Evolutionary conservation across 2,888 invertebrate species (phyloP).

Genomic region (Graphium colonna): DNA sequence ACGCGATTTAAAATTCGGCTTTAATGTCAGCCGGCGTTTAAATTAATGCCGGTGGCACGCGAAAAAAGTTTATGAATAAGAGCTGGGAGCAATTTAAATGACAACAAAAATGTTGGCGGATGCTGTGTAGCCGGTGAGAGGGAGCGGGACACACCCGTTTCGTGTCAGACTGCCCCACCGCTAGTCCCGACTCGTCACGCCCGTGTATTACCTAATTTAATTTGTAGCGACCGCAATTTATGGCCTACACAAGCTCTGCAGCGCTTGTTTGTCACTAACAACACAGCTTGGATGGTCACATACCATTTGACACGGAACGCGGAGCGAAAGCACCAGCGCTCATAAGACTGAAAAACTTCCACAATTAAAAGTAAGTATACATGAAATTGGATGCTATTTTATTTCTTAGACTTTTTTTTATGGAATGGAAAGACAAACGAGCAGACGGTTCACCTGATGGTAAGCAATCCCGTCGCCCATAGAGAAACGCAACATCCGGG

Average conservation of each 20-base stretch:
- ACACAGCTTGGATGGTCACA: conserved; percentile 33
- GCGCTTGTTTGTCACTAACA: conserved; percentile 57
- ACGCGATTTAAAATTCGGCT: conserved; percentile 7
- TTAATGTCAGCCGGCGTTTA: conserved; percentile 9
- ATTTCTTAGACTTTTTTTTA: too few relatives aligned
- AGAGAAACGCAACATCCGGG: too few relatives aligned
- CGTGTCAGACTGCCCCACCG: conserved; percentile 65
- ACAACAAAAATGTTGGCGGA: conserved; percentile 40
- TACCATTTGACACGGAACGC: conserved; percentile 31
- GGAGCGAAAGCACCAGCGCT: neutral
- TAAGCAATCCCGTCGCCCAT: too few relatives aligned
- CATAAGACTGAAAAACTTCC: conserved; percentile 10
- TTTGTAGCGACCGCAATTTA: conserved; percentile 76
- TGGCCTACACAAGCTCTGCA: conserved; percentile 65
- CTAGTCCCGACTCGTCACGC: conserved; percentile 71
- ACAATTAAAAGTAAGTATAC: conserved; percentile 33
- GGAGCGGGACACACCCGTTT: conserved; percentile 69
- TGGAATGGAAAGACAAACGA: too few relatives aligned
- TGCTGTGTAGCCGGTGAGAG: conserved; percentile 40
- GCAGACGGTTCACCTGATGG: too few relatives aligned
- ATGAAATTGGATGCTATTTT: conserved; percentile 58
- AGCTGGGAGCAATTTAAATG: conserved; percentile 28
- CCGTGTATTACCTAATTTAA: conserved; percentile 78
- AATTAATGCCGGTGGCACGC: conserved; percentile 4
- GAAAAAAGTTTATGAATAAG: conserved; percentile 19